Conservation (phyloP, 2,888 invertebrate species). For the Laothoe populi region DNA sequence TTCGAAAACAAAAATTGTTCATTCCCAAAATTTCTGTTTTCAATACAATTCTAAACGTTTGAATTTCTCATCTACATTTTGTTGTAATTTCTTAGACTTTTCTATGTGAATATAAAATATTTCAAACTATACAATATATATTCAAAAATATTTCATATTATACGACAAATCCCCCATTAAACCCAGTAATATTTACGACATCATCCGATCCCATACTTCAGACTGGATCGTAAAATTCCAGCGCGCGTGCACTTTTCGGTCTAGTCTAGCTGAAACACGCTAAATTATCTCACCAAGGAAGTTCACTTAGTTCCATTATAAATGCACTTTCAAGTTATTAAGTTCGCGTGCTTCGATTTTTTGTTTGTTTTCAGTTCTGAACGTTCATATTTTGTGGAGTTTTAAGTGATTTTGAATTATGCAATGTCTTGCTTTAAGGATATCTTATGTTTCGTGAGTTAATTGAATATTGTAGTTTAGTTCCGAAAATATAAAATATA, state of each 20-base stretch:
- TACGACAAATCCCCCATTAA: background rate
- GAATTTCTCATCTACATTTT: too few relatives aligned
- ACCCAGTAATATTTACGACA: constrained; percentile 22
- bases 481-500: too few relatives aligned
- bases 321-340: constrained; percentile 23
- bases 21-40: too few relatives aligned
- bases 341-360: background rate
- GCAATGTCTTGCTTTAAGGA: background rate
- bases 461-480: too few relatives aligned
- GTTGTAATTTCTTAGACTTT: too few relatives aligned
- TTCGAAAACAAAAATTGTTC: too few relatives aligned
- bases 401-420: background rate
- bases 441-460: background rate
- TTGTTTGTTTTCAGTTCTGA: constrained; percentile 4
- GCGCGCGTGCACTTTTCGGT: constrained; percentile 50
- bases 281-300: constrained; percentile 40
- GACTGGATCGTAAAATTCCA: constrained; percentile 49
- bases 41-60: too few relatives aligned
- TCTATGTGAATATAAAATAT: background rate
- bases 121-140: background rate
- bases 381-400: background rate
- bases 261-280: constrained; percentile 44
- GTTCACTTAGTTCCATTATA: constrained; percentile 27
- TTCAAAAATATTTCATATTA: constrained; percentile 7
- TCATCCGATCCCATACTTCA: constrained; percentile 27